These are phyloP conservation scores for Chroicocephalus ridibundus DNA, from an alignment of 2,113 vertebrate species.

Conservation along the genomic window DNA sequence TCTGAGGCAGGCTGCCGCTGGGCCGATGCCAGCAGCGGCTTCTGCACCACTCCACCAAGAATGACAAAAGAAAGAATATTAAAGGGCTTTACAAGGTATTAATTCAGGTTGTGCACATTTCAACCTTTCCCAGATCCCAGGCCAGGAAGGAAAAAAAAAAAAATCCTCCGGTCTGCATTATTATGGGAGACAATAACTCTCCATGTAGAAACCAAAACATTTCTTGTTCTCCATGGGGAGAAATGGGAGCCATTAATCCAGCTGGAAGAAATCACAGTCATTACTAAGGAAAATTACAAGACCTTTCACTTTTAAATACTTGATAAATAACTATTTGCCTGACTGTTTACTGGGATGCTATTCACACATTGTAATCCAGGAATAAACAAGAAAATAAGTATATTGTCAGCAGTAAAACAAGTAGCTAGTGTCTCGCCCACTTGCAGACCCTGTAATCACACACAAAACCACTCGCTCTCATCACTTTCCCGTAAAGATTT, in stretches of 20 bases:
- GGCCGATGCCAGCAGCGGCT: not conserved
- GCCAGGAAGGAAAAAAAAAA: not conserved
- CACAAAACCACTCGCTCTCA: not conserved
- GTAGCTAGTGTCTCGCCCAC: not conserved
- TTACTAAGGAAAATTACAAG: slow-evolving; percentile 60
- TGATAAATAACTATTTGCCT: slow-evolving; percentile 48
- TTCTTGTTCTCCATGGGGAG: not conserved
- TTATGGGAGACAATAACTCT: slow-evolving; percentile 15
- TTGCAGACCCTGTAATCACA: slow-evolving; percentile 17
- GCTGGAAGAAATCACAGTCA: slow-evolving; percentile 62
- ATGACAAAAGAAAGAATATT: not conserved
- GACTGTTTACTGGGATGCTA: slow-evolving; percentile 26
- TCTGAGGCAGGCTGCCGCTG: not conserved
- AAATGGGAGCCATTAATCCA: slow-evolving; percentile 12
- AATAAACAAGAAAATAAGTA: slow-evolving; percentile 50
- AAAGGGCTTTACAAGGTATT: not conserved
- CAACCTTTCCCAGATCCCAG: not conserved
- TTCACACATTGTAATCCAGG: slow-evolving; percentile 36
- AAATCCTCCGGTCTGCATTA: not conserved
- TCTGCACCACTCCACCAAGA: not conserved
- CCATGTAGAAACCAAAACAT: slow-evolving; percentile 13
- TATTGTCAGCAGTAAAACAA: slow-evolving; percentile 50
- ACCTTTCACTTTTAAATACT: slow-evolving; percentile 61
- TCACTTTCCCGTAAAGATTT: not conserved
- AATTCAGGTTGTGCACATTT: not conserved